Base-by-base conservation (phyloP, 1,140 invertebrate species). In the Drosophila malerkotliana region DNA sequence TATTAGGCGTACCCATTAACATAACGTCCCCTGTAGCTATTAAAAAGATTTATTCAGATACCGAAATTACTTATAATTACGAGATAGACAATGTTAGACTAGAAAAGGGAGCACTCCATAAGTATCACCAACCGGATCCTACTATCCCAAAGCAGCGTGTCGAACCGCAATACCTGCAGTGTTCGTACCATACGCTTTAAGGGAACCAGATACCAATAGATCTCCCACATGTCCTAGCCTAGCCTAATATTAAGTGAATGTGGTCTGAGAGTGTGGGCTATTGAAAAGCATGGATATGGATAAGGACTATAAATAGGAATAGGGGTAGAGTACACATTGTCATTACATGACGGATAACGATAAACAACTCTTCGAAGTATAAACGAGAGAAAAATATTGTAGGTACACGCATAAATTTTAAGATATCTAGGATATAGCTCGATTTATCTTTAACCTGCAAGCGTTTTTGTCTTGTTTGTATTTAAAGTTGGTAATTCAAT, bases 401-500 rank as follows among this genome's bases (percentile, higher is more conserved):
- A 62, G 48, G 56, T 48, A 72, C 56, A 44, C 49, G 52, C 72
- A 59, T 75, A 76, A 61, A 59, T 47, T 67, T 56, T 76, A 76
- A 55, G 73, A 51, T 69, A 76, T 69, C 39, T 77, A 75, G 72
- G 28, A 57, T 18, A 41, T 76, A 77, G 68, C 67, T 77, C 81
- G 63, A 85, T 63, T 52, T 80, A 84, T 77, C 72, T 66, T 81
- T 84, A 85, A 84, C 59, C 67, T 81, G 77, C 81, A 84, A 84
- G 81, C 77, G 82, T 85, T 84, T 84, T 84, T 85, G 81, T 85
- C 81, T 84, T 85, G 80, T 85, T 81, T 84, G 69, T 78, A 80
- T 51, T 80, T 61, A 64, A 60, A 69, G 61, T 80, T 77, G 77
- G 78, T 85, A 74, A 69, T 71, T 84, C 68, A 77, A 85, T 87